phyloP scores from a whole-genome alignment of 2,888 invertebrate species.

The Apamea crenata region DNA sequence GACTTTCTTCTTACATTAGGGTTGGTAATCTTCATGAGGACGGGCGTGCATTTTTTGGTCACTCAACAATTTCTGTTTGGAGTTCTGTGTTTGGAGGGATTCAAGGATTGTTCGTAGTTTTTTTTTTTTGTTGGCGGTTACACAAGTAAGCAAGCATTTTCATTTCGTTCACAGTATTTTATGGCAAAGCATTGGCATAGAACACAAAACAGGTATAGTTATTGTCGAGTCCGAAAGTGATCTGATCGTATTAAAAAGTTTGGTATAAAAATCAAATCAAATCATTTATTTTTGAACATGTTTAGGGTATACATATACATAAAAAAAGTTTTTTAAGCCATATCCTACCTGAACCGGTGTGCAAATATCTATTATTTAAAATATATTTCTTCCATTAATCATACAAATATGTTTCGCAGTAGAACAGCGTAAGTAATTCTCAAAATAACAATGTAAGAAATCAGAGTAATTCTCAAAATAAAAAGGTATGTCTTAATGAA shows the following conservation, averaged over 20 bases:
- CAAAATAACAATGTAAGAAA: neutral
- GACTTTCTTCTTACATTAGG: slow-evolving; percentile 74
- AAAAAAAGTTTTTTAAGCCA: neutral
- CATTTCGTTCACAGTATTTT: slow-evolving; percentile 16
- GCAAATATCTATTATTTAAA: neutral
- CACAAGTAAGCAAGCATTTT: slow-evolving; percentile 18
- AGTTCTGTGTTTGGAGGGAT: slow-evolving; percentile 17
- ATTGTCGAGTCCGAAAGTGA: neutral
- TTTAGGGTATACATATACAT: neutral
- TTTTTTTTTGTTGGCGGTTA: slow-evolving; percentile 11
- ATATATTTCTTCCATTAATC: neutral
- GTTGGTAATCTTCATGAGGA: slow-evolving; percentile 67
- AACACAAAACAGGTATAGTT: neutral
- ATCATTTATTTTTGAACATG: neutral
- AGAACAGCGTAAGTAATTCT: neutral
- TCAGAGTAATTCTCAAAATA: neutral
- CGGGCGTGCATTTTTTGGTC: slow-evolving; percentile 51
- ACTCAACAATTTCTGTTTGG: slow-evolving; percentile 32
- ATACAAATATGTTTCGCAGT: neutral
- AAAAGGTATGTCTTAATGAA: neutral
- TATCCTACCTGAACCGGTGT: neutral
- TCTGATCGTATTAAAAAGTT: neutral
- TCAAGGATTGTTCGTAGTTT: slow-evolving; percentile 26
- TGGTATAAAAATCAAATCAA: neutral
- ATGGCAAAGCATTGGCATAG: neutral